Evolutionary conservation across 2,113 vertebrate species (phyloP).

Genomic region (Sinocyclocheilus anophthalmus): DNA sequence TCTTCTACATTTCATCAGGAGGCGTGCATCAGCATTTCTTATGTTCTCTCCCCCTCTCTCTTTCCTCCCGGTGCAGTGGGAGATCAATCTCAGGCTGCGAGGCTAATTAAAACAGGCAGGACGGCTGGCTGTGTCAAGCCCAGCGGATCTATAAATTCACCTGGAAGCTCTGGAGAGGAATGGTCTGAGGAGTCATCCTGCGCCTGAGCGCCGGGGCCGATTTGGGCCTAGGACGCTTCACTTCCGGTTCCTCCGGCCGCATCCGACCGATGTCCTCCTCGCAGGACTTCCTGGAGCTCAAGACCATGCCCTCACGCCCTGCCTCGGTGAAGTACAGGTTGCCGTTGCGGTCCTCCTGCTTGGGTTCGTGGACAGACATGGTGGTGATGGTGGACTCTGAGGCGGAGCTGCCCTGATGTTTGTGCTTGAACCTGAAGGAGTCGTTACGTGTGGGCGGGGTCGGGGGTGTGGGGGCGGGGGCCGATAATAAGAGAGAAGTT

Average conservation of each 20-base stretch:
- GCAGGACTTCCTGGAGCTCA: conserved; percentile 87
- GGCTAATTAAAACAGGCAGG: conserved; percentile 28
- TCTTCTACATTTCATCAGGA: not conserved
- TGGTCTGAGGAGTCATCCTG: conserved; percentile 86
- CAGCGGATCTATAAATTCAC: conserved; percentile 66
- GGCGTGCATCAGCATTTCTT: conserved; percentile 32
- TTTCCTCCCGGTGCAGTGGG: conserved; percentile 7
- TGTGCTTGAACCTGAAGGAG: conserved; percentile 96
- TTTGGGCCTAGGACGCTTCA: conserved; percentile 92
- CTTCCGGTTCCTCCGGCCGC: conserved; percentile 86
- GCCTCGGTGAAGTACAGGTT: conserved; percentile 87
- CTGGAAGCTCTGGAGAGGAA: conserved; percentile 86
- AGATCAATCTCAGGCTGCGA: conserved; percentile 38
- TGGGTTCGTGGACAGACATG: conserved; percentile 71
- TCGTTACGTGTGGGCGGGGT: conserved; percentile 91
- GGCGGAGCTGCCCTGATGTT: conserved; percentile 90
- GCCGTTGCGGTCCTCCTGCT: conserved; percentile 77
- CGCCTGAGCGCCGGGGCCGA: conserved; percentile 92
- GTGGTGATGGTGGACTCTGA: conserved; percentile 92
- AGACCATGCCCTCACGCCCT: conserved; percentile 76
- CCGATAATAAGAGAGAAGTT: too few relatives aligned
- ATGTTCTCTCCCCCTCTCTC: not conserved
- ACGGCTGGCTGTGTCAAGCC: conserved; percentile 17
- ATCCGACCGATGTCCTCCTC: conserved; percentile 91
- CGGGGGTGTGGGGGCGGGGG: conserved; percentile 84